Percentiles rank a stretch among this genome's conserved stretches.
Evolutionary conservation across 2,797 vertebrate species (phyloP).

Genomic region (Siniperca obscura): DNA sequence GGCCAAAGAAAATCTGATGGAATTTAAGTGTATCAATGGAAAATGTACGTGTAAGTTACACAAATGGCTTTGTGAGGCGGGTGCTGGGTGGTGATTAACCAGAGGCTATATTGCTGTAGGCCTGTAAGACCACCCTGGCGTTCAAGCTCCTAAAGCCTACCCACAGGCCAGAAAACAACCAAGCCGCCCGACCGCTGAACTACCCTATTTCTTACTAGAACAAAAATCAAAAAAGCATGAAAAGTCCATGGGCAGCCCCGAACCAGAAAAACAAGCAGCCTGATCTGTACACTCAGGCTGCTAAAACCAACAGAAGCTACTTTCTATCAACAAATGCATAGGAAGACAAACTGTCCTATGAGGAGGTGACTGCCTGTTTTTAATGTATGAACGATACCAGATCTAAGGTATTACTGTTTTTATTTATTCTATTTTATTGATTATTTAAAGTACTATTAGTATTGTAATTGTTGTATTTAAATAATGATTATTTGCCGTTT

Average conservation of each 20-base stretch:
- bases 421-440: neutral
- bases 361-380: constrained; percentile 18
- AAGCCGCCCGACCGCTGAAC: constrained; percentile 48
- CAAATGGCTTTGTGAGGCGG: constrained; percentile 77
- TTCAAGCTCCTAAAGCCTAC: constrained; percentile 63
- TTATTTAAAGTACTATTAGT: neutral
- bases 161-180: constrained; percentile 77
- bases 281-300: constrained; percentile 39
- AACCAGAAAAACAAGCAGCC: constrained; percentile 62
- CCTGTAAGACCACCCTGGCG: constrained; percentile 87
- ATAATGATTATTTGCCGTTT: neutral
- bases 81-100: constrained; percentile 78
- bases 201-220: constrained; percentile 47
- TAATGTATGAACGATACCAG: neutral
- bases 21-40: constrained; percentile 89
- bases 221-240: constrained; percentile 56
- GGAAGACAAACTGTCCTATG: constrained; percentile 7
- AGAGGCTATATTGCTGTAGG: constrained; percentile 69
- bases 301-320: constrained; percentile 44
- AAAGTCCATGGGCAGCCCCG: constrained; percentile 38
- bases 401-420: neutral
- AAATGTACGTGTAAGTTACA: constrained; percentile 84
- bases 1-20: constrained; percentile 88
- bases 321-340: constrained; percentile 34
- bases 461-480: neutral